Evolutionary conservation across 1,140 invertebrate species (phyloP), one percentile per base, ranked within the genome.

Genomic region (Telenomus remus): DNA sequence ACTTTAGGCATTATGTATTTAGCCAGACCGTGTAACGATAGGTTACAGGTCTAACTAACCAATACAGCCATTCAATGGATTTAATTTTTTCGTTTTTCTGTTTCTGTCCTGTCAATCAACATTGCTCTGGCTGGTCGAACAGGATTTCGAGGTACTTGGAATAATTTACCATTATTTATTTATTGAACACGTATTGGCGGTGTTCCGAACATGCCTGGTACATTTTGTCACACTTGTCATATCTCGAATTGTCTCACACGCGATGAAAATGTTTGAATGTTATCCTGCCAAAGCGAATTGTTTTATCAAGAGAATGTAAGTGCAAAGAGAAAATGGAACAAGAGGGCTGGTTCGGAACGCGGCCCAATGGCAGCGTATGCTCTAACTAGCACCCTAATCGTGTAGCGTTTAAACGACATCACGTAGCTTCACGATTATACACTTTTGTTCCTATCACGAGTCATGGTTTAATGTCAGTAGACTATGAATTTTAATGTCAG

Each of bases 101-200:
- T 86, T 85, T 85, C 84, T 87, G 82, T 88, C 83, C 80, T 83
- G 81, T 87, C 83, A 83, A 83, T 86, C 84, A 85, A 82, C 84
- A 86, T 83, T 85, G 81, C 82, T 83, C 83, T 84, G 84, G 85
- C 85, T 84, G 87, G 84, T 86, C 84, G 82, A 86, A 84, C 86
- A 88, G 87, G 87, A 88, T 88, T 88, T 88, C 82, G 87, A 88
- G 87, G 87, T 88, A 88, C 83, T 85, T 86, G 82, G 70, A 79
- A 66, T 60, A 84, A 85, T 83, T 83, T 83, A 84, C 77, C 84
- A 85, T 84, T 84, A 83, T 84, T 85, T 84, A 84, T 86, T 68
- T 83, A 86, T 79, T 77, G 75, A 78, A 78, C 73, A 80, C 72
- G 59, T 86, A 83, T 85, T 86, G 82, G 85, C 81, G 81, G 82